Base-by-base conservation (phyloP, 2,888 invertebrate species). In the Thera britannica region DNA sequence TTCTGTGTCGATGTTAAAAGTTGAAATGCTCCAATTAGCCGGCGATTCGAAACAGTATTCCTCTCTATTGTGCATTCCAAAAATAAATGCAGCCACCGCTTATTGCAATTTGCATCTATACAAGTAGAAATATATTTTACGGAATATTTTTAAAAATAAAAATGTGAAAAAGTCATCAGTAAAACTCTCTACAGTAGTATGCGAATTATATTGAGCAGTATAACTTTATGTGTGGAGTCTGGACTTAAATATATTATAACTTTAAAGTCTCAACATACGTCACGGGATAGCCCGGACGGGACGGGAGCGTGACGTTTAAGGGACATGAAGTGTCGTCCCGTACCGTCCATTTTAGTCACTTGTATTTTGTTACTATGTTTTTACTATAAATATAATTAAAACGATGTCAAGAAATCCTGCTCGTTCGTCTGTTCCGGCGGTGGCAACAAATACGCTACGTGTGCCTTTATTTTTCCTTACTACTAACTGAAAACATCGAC, bases 11-110 rank as follows among this genome's bases (percentile, higher is more conserved):
- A 52, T 36, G 38, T 41, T 41, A 23, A 46, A 46, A 62, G 38
- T 60, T 60, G 3, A 64, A 64, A 36, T 49, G 65, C 9, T 38
- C n/a, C 49, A 49, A 56, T 49, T 58, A 46, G 62, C 62, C 3
- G 51, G 5, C 60, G 52, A 60, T 65, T 60, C 38, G 52, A 44
- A 58, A 5, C 58, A 44, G 3, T 36, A 52, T 64, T 46, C 34
- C 41, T 48, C 23, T 48, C 34, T 11, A 46, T 52, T 46, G 58
- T 58, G 38, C 48, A 5, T 46, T 58, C 34, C 11, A 38, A 65
- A 60, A 60, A 58, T 1, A 63, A 60, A 38, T 46, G 48, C 34
- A 44, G n/a, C 61, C 35, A 65, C 8, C 12, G 12, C 52, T 59
- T 54, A 55, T 48, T 36, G 41, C 54, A 58, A 62, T 58, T 58